Evolutionary conservation across 2,888 invertebrate species (phyloP), one percentile per base, ranked within the genome.

Genomic region (Rotaria socialis): DNA sequence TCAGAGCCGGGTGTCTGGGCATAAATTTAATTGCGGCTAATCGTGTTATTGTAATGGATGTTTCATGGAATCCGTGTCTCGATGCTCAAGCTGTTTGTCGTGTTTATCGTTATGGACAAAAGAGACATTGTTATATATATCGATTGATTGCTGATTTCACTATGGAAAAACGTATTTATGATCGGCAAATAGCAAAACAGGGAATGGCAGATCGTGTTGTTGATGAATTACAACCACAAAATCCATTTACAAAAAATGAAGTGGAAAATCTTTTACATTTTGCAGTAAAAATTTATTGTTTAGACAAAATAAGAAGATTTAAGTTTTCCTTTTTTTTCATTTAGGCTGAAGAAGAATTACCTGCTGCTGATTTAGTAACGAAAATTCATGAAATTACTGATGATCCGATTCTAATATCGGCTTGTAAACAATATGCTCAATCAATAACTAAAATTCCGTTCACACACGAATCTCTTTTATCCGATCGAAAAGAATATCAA

Each of bases 31-130:
- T 97, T 41, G 97, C 97, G n/a, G 99, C 99, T 0, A 98, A 97
- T 92, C 93, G 99, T 55, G 98, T 98, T 10, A 96, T 97, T 7
- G 95, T 97, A 75, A 95, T 98, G 90, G 99, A 99, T 91, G 97
- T 98, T n/a, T 96, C 96, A 67, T 99, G 98, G 97, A 99, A 99
- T 92, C 98, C 98, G 2, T 98, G 98, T 90, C 98, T 99, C 90
- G 97, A 97, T 90, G 90, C 90, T 87, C 91, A 91, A 92, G 98
- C 98, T 55, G 97, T 99, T 24, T 98, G 98, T 91, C 93, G 98
- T 88, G 96, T 98, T 74, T 96, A 96, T 90, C 93, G 95, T 7
- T 97, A 97, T 90, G 98, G 98, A 0, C 98, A 99, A 91, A 93
- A 93, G 89, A 97, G 96, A 90, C 95, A 94, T 0, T 97, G 97